Evolutionary conservation across 2,113 vertebrate species (phyloP), one percentile per base, ranked within the genome.

Genomic region (Oncorhynchus tshawytscha): DNA sequence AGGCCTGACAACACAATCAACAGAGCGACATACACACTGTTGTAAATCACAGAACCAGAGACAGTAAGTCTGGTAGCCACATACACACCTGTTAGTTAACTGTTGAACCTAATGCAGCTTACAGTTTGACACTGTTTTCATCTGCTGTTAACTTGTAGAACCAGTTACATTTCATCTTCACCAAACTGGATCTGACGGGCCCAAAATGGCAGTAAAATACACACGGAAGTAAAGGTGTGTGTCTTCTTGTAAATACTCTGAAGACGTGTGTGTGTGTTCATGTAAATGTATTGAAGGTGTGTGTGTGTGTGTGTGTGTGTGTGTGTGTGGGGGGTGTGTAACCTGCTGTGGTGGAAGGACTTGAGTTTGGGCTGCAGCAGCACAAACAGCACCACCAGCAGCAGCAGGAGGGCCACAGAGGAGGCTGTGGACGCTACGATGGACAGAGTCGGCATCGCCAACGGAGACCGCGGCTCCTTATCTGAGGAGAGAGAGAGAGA

Each of bases 271-370:
- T 29, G 51, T 20, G 25, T 60, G 8, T 71, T 45, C 51, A 15
- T 59, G 70, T 67, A 24, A 5, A 22, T 8, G 64, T 29, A 12
- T 31, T 34, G 34, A 34, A 34, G 34, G 70, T 71, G 70, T 24
- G 60, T 66, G 72, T 54, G 25, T 27, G 3, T 29, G 3, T 25
- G 4, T 29, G 29, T 72, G 70, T 29, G 22, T 54, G 51, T 20
- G 25, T 59, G 16, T 71, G n/a, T n/a, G n/a, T n/a, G n/a, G n/a
- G n/a, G n/a, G n/a, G 60, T 66, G 72, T 54, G 27, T 27, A 3
- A 98, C 98, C 98, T 96, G 95, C 90, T 98, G 16, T 98, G 97
- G 86, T 99, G 97, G 89, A 99, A 97, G 0, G 97, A 99, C 93
- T 99, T 99, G 86, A 99, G 94, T 88, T 97, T 99, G 65, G 97